Percentiles rank a stretch among this genome's conserved stretches.
Conservation (phyloP, 2,113 vertebrate genomes). For the Malurus melanocephalus region DNA sequence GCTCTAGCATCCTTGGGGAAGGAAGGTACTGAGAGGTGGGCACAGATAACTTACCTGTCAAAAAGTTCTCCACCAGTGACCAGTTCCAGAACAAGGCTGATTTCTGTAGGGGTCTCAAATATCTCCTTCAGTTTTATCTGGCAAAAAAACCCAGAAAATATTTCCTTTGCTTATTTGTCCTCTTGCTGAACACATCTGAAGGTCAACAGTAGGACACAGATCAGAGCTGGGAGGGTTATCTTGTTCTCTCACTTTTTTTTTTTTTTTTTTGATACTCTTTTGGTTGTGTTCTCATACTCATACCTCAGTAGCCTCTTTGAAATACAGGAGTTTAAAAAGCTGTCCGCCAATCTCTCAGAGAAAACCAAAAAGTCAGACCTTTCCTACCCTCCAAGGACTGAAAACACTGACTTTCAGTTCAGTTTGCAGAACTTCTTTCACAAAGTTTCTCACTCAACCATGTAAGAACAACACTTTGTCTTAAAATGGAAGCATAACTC, state of each 20-base stretch:
- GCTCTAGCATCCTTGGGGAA: not conserved
- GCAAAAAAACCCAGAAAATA: conserved; percentile 35
- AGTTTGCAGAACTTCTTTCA: not conserved
- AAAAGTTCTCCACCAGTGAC: conserved; percentile 89
- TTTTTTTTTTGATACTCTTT: not conserved
- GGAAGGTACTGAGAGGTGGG: not conserved
- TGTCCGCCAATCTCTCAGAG: not conserved
- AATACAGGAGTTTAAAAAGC: not conserved
- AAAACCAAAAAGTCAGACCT: not conserved
- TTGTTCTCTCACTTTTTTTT: not conserved
- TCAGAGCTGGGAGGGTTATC: not conserved
- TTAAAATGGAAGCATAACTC: not conserved
- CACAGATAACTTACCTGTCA: conserved; percentile 79
- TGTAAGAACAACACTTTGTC: not conserved
- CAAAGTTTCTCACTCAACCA: not conserved
- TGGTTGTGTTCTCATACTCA: not conserved
- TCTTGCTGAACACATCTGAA: not conserved
- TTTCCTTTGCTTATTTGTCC: not conserved
- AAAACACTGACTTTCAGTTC: not conserved
- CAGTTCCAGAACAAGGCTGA: conserved; percentile 85
- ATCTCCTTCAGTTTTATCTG: conserved; percentile 92
- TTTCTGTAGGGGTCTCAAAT: conserved; percentile 87
- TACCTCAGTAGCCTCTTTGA: not conserved
- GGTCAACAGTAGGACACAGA: not conserved
- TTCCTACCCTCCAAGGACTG: not conserved